A percentile compares a stretch with the other conserved stretches of the same genome.
These are phyloP conservation scores for Gymnoscopelus microlampas DNA, from an alignment of 2,797 vertebrate genomes.

Conservation along the genomic window DNA sequence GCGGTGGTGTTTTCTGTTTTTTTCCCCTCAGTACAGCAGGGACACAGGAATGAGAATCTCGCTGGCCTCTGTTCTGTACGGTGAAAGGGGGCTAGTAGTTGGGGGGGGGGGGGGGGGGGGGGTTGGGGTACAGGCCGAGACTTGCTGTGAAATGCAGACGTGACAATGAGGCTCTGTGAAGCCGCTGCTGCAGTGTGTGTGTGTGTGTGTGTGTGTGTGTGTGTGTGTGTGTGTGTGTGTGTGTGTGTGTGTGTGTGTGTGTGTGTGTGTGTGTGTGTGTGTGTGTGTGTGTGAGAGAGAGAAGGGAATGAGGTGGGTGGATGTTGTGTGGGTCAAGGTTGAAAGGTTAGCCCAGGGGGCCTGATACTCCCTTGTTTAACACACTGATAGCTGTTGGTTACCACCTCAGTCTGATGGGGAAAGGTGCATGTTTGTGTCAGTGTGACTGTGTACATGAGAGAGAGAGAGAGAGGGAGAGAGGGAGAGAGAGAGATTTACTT, in stretches of 20 bases:
- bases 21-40: background rate
- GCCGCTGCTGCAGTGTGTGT: conserved; percentile 8
- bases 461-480: background rate
- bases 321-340: conserved; percentile 60
- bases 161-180: conserved; percentile 63
- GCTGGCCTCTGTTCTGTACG: background rate
- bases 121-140: conserved; percentile 24
- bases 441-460: conserved; percentile 1
- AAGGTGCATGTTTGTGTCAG: conserved; percentile 17
- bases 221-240: conserved; percentile 5
- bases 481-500: conserved; percentile 7
- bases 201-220: conserved; percentile 24
- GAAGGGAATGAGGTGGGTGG: conserved; percentile 50
- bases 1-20: background rate
- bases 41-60: background rate
- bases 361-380: conserved; percentile 26
- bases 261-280: background rate
- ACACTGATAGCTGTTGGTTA: conserved; percentile 12
- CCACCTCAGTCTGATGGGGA: conserved; percentile 16
- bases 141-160: conserved; percentile 42
- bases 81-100: background rate
- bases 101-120: background rate
- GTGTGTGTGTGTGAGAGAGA: background rate
- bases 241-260: background rate
- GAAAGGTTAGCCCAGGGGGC: conserved; percentile 48